Conservation (phyloP, 2,888 invertebrate genomes). For the Stictocephala bisonia region DNA sequence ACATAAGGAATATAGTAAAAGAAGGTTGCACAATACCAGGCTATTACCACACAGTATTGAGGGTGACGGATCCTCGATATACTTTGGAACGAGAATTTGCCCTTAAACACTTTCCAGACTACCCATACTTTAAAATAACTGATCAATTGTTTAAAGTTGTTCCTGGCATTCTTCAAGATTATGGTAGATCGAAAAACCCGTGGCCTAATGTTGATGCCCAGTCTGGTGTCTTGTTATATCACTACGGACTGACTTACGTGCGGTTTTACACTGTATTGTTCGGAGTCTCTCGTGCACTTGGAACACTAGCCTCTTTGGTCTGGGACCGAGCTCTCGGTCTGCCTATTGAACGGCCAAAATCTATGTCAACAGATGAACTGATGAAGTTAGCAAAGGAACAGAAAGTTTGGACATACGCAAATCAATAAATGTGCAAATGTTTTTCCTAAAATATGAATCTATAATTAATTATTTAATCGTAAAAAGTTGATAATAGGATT, state of each 20-base stretch:
- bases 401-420: no score
- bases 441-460: no score
- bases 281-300: constrained; percentile 89
- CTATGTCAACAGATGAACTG: no score
- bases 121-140: constrained; percentile 90
- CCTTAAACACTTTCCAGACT: constrained; percentile 90
- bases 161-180: constrained; percentile 89
- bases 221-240: constrained; percentile 91
- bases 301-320: constrained; percentile 82
- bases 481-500: no score
- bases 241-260: constrained; percentile 92
- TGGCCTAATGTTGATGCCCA: constrained; percentile 99
- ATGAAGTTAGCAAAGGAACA: no score
- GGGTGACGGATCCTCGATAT: constrained; percentile 94
- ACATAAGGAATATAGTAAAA: constrained; percentile 96
- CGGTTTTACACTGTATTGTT: constrained; percentile 93
- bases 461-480: no score
- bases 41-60: constrained; percentile 94
- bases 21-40: constrained; percentile 96
- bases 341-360: constrained; percentile 87
- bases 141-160: constrained; percentile 91
- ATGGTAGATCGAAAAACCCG: constrained; percentile 96
- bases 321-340: constrained; percentile 89
- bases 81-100: constrained; percentile 95
- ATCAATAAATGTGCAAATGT: no score